Percentiles rank a stretch among this genome's conserved stretches.
phyloP scores from a whole-genome alignment of 1,140 invertebrate species.

The Diprion similis region DNA sequence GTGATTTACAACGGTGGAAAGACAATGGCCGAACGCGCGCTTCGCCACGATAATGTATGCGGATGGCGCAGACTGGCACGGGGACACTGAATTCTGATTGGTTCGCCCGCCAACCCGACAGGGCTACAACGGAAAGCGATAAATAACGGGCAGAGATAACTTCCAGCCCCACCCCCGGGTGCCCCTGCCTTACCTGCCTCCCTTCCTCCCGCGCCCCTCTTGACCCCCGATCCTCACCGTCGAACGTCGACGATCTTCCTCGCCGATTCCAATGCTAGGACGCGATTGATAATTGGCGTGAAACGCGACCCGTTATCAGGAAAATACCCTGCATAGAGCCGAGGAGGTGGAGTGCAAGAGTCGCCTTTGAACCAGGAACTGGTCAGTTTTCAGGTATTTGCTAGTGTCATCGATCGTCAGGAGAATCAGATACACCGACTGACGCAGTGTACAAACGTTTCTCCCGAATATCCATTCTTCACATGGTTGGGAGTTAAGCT shows the following conservation, averaged over 20 bases:
- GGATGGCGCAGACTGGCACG: conserved; percentile 61
- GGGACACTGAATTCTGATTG: conserved; percentile 62
- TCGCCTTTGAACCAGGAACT: too few species aligned
- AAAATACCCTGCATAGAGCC: too few species aligned
- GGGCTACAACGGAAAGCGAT: conserved; percentile 62
- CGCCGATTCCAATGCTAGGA: neutral
- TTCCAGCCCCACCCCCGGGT: conserved; percentile 28
- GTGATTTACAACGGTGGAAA: conserved; percentile 62
- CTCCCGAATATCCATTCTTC: too few species aligned
- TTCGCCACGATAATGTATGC: conserved; percentile 56
- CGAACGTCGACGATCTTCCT: too few species aligned
- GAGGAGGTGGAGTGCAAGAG: too few species aligned
- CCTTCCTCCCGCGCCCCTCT: conserved; percentile 9
- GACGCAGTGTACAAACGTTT: too few species aligned
- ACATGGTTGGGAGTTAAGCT: too few species aligned
- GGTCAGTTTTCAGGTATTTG: too few species aligned
- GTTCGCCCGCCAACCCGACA: conserved; percentile 53
- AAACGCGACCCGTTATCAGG: too few species aligned
- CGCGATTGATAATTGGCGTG: neutral
- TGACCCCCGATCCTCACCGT: conserved; percentile 8
- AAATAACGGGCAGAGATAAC: conserved; percentile 62
- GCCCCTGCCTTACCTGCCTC: neutral
- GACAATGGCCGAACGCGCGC: conserved; percentile 56
- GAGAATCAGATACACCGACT: too few species aligned
- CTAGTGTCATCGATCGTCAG: too few species aligned